Evolutionary conservation across 2,113 vertebrate species (phyloP).

Genomic region (Calyptomena viridis): DNA sequence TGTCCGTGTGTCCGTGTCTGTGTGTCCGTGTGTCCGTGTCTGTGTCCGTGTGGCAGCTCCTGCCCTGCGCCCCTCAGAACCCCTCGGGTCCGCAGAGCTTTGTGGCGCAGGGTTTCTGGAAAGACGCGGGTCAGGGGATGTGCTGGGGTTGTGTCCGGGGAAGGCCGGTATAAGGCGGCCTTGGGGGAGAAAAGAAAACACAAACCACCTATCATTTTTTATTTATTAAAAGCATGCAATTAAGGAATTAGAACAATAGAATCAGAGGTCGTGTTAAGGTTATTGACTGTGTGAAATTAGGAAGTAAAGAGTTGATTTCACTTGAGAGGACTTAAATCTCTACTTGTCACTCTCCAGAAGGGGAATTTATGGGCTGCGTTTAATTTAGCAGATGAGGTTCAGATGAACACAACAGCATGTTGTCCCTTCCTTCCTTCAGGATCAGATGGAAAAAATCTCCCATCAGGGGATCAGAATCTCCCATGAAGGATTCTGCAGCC

Average conservation of each 20-base stretch:
- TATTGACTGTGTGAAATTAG: not conserved
- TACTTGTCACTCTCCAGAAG: not conserved
- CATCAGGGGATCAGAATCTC: no score
- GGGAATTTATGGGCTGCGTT: rapidly evolving
- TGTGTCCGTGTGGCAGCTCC: no score
- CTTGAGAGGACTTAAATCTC: not conserved
- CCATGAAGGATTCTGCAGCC: not conserved
- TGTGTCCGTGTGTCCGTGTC: not conserved
- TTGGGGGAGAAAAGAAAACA: not conserved
- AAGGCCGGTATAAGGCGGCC: not conserved
- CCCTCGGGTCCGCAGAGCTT: not conserved
- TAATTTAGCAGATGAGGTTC: not conserved
- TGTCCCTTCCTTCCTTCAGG: not conserved
- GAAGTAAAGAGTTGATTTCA: not conserved
- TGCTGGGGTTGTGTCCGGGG: not conserved
- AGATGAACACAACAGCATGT: rapidly evolving
- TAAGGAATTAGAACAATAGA: not conserved
- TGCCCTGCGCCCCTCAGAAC: not conserved
- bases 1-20: not conserved
- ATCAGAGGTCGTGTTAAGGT: not conserved
- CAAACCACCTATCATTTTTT: not conserved
- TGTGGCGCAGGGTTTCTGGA: not conserved
- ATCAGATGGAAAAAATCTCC: not conserved
- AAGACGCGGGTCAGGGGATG: rapidly evolving
- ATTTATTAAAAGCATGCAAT: not conserved